Evolutionary conservation across 2,888 invertebrate species (phyloP).

Genomic region (Orchestes rusci): DNA sequence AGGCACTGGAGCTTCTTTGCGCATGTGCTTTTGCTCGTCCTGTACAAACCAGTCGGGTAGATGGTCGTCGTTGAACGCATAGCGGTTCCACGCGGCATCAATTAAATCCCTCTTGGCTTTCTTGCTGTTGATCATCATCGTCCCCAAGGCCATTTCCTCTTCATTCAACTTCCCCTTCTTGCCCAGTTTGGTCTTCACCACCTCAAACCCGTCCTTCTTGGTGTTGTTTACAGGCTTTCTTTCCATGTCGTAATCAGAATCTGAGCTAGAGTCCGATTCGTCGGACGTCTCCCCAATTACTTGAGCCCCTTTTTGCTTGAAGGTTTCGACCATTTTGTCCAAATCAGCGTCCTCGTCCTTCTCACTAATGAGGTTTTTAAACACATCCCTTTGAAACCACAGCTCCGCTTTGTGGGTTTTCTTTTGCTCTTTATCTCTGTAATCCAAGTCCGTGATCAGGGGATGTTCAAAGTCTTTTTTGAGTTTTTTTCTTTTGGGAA

Average conservation of each 20-base stretch:
- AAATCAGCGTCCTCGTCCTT: slow-evolving; percentile 84
- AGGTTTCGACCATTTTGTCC: slow-evolving; percentile 66
- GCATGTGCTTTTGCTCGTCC: slow-evolving; percentile 89
- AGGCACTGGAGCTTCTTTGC: slow-evolving; percentile 74
- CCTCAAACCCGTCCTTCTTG: slow-evolving; percentile 59
- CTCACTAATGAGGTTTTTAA: slow-evolving; percentile 72
- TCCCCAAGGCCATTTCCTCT: slow-evolving; percentile 87
- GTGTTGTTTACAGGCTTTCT: slow-evolving; percentile 37
- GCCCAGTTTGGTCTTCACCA: slow-evolving; percentile 49
- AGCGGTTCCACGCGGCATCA: slow-evolving; percentile 90
- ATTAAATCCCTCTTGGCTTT: slow-evolving; percentile 85
- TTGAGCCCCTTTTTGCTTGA: slow-evolving; percentile 61
- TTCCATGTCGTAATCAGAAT: slow-evolving; percentile 48
- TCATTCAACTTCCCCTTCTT: slow-evolving; percentile 62
- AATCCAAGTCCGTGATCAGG: slow-evolving; percentile 72
- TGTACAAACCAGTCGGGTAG: slow-evolving; percentile 94
- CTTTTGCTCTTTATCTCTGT: slow-evolving; percentile 64
- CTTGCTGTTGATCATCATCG: slow-evolving; percentile 82
- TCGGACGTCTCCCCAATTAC: slow-evolving; percentile 33
- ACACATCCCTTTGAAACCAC: slow-evolving; percentile 82
- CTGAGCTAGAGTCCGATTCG: slow-evolving; percentile 25
- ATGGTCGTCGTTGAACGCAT: slow-evolving; percentile 83
- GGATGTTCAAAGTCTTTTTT: slow-evolving; percentile 50
- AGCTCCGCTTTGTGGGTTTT: slow-evolving; percentile 71
- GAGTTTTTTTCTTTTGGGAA: slow-evolving; percentile 22